These are phyloP conservation scores for Hoplodrina blanda DNA, from an alignment of 2,888 invertebrate genomes.

Conservation along the genomic window DNA sequence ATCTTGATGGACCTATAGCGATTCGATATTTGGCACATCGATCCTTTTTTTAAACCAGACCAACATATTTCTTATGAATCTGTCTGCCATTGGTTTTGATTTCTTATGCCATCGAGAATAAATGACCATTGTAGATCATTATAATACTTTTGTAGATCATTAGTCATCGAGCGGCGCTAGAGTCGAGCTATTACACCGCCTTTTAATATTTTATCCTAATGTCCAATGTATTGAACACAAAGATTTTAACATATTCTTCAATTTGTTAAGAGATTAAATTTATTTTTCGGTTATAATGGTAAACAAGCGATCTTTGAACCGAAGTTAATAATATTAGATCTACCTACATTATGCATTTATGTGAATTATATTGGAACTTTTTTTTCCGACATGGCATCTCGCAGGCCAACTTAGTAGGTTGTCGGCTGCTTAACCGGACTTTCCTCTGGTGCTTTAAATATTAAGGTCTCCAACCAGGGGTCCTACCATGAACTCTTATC, in stretches of 20 bases:
- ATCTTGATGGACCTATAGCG: constrained; percentile 11
- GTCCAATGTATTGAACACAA: constrained; percentile 49
- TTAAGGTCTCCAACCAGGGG: too few relatives aligned
- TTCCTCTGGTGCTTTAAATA: too few relatives aligned
- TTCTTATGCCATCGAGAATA: constrained; percentile 58
- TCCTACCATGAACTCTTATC: too few relatives aligned
- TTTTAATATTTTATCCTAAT: constrained; percentile 63
- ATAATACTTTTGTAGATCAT: constrained; percentile 72
- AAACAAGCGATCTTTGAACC: constrained; percentile 38
- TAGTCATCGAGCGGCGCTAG: constrained; percentile 67
- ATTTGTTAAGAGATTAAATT: constrained; percentile 48
- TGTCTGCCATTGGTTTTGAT: constrained; percentile 31
- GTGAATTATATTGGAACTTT: too few relatives aligned
- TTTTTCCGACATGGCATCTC: too few relatives aligned
- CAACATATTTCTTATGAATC: constrained; percentile 27
- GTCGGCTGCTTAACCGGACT: too few relatives aligned
- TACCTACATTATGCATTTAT: too few relatives aligned
- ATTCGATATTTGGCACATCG: constrained; percentile 45
- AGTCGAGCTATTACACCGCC: constrained; percentile 46
- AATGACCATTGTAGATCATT: constrained; percentile 74
- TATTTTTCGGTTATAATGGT: constrained; percentile 36
- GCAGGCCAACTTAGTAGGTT: too few relatives aligned
- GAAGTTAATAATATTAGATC: constrained; percentile 20
- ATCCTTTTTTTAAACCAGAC: constrained; percentile 19
- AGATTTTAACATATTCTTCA: constrained; percentile 32